Evolutionary conservation across 2,113 vertebrate species (phyloP), one percentile per base, ranked within the genome.

Genomic region (Myiozetetes cayanensis): DNA sequence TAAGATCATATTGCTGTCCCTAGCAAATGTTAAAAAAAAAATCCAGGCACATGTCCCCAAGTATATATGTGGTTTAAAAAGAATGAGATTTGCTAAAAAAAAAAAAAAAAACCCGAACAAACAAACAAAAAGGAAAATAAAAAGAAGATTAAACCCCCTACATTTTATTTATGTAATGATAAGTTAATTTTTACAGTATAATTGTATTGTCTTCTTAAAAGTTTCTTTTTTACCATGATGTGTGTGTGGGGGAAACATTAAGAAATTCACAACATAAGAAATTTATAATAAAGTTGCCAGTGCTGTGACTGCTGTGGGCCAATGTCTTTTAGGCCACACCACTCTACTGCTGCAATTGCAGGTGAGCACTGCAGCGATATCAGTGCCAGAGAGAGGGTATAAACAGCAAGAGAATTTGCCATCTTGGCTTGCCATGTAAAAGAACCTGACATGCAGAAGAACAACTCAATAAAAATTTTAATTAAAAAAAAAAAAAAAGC

Each of bases 331-430:
- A 8, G 8, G 74, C 43, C 46, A 61, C 27, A 75, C 15, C 1
- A 1, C 20, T 66, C 65, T 89, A 52, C 21, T 50, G 15, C 52
- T 86, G 65, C 80, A 89, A 11, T 28, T 71, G 46, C 52, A 89
- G 52, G 39, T 43, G 82, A 94, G 71, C 62, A 50, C 37, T 66
- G 85, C 77, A 66, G 90, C 1, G 1, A 19, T 41, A 59, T 10
- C 2, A 1, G n/a, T 52, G 81, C n/a, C 70, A 86, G 46, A 11
- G 39, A n/a, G 30, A 85, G 43, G 23, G 83, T 15, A 78, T 2
- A 65, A 85, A 41, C 58, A 81, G 66, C 39, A 72, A 30, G 44
- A 85, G 53, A 76, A 76, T 88, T 59, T 96, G 75, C 79, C 62
- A 10, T 6, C 55, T 96, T 80, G 86, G 85, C 56, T 87, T 52